Conservation (phyloP, 2,113 vertebrate species). For the Ophiodon elongatus region DNA sequence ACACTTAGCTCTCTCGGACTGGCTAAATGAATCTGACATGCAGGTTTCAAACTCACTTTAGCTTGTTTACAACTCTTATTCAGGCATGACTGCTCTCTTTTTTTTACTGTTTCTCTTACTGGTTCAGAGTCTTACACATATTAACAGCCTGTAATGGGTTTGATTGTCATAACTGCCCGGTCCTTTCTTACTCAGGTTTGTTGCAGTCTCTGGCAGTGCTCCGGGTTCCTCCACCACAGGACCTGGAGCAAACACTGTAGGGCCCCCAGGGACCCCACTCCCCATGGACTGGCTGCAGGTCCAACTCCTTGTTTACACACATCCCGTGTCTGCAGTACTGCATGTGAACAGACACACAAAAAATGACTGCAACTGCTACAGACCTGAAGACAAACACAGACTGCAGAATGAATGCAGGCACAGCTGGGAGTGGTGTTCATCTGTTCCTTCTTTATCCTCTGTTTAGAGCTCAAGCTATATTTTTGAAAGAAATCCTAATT, state of each 20-base stretch:
- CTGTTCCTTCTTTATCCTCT: slow-evolving; percentile 55
- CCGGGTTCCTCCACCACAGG: slow-evolving; percentile 95
- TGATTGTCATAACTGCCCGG: background rate
- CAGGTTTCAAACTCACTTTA: slow-evolving; percentile 3
- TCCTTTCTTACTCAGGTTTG: slow-evolving; percentile 91
- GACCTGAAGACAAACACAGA: slow-evolving; percentile 37
- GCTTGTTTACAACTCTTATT: slow-evolving; percentile 15
- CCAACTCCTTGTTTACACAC: slow-evolving; percentile 93
- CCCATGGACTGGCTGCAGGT: slow-evolving; percentile 90
- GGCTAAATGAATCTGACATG: background rate
- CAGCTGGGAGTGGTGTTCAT: slow-evolving; percentile 56
- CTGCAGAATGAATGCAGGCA: slow-evolving; percentile 37
- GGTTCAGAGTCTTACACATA: background rate
- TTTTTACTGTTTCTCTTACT: background rate
- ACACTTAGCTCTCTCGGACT: background rate
- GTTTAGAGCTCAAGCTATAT: slow-evolving; percentile 69
- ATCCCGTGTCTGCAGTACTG: slow-evolving; percentile 94
- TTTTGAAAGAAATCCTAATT: slow-evolving; percentile 70
- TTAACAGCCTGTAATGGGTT: background rate
- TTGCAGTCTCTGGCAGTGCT: slow-evolving; percentile 92
- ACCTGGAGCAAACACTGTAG: slow-evolving; percentile 92
- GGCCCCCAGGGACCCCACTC: slow-evolving; percentile 96
- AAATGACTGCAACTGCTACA: slow-evolving; percentile 17
- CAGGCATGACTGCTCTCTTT: background rate
- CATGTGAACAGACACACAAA: slow-evolving; percentile 45